Base-by-base conservation (phyloP, 2,888 invertebrate genomes). In the Cephus sareptanus region DNA sequence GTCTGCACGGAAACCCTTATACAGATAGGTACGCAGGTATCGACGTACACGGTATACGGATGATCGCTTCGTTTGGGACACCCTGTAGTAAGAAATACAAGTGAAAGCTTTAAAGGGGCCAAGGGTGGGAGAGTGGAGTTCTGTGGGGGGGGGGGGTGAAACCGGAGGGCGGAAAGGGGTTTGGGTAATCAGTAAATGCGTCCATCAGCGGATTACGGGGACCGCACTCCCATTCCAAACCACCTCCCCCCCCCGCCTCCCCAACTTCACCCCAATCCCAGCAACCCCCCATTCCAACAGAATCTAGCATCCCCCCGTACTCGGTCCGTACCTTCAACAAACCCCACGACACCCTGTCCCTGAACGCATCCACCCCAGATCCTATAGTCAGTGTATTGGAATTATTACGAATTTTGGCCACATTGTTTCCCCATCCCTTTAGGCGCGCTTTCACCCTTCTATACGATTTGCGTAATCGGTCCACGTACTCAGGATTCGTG, bases 131-230 rank as follows among this genome's bases (percentile, higher is more conserved):
- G 79, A 69, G 30, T 75, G 70, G 75, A 75, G 74, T 23, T 56
- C 23, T 9, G 9, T 1, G 56, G 56, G 30, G 56, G 56, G 56
- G 56, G 56, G 30, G 56, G 56, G 56, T 23, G 56, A 56, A 56
- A 23, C 56, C 56, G 9, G 56, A 75, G 68, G 77, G 68, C 71
- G 75, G 73, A 81, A 83, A 83, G 85, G 85, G 85, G 85, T 85
- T 85, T 85, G 87, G 87, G 87, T 88, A 89, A 89, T 89, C 89
- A 89, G 89, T 88, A 87, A 88, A 88, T 89, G 89, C 88, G 88
- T 88, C 89, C 88, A 89, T 89, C 88, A 88, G 88, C 87, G 87
- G 88, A 88, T 89, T 89, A 88, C 87, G 86, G 85, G 86, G 87
- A 86, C 88, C 86, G 83, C 86, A 84, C 85, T 85, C 83, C 84